Percentiles rank a stretch among this genome's conserved stretches.
These are phyloP conservation scores for Steinernema hermaphroditum DNA, from an alignment of 2,888 invertebrate genomes.

Conservation along the genomic window DNA sequence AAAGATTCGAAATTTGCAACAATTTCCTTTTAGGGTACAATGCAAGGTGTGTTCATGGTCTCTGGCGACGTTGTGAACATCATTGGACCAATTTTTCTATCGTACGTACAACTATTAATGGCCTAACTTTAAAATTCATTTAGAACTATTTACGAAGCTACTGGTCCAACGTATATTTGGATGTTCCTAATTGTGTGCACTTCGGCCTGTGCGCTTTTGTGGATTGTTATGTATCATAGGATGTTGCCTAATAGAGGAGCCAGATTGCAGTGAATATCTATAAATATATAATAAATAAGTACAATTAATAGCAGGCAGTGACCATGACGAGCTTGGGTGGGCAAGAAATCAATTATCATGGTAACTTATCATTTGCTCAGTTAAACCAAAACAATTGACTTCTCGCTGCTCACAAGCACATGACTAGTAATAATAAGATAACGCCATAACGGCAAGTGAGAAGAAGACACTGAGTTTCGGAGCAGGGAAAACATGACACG, in stretches of 20 bases:
- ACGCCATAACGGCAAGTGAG: no score
- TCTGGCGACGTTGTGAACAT: constrained; percentile 42
- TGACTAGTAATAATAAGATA: no score
- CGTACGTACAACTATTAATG: constrained; percentile 31
- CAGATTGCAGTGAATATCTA: neutral
- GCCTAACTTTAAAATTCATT: neutral
- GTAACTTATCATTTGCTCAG: neutral
- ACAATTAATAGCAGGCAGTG: neutral
- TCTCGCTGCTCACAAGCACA: neutral
- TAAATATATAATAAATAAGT: neutral
- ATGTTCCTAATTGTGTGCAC: neutral
- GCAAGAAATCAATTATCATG: constrained; percentile 14
- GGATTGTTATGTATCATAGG: neutral
- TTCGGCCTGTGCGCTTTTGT: neutral
- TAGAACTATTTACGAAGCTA: neutral
- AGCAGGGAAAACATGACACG: no score
- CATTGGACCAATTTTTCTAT: constrained; percentile 42
- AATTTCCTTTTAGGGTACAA: constrained; percentile 35
- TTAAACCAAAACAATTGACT: neutral
- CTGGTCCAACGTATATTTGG: neutral
- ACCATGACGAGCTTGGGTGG: neutral
- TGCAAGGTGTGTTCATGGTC: constrained; percentile 44
- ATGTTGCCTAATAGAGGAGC: neutral
- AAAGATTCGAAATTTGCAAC: neutral
- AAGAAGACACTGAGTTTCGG: no score